A percentile compares a stretch with the other conserved stretches of the same genome.
Evolutionary conservation across 2,888 invertebrate species (phyloP).

Genomic region (Epistrophe grossulariae): DNA sequence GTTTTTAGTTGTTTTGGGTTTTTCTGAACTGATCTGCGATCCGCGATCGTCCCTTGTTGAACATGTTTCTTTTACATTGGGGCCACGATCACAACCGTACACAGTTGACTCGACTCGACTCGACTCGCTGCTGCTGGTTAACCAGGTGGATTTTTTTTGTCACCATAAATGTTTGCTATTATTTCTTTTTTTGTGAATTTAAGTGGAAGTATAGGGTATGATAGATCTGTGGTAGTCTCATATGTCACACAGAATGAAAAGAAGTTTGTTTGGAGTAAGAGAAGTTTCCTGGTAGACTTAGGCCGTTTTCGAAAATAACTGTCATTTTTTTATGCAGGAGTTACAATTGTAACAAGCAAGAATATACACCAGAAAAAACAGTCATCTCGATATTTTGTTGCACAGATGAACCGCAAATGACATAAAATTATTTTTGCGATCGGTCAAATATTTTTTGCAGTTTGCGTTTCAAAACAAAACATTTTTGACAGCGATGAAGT

Average conservation of each 20-base stretch:
- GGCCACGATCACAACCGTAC: constrained; percentile 50
- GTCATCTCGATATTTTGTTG: too few relatives aligned
- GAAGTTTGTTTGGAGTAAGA: too few relatives aligned
- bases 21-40: constrained; percentile 44
- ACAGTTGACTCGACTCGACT: background rate
- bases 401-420: too few relatives aligned
- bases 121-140: constrained; percentile 37
- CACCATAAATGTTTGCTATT: constrained; percentile 28
- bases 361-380: too few relatives aligned
- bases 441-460: too few relatives aligned
- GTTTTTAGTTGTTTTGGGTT: constrained; percentile 71
- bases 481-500: too few relatives aligned
- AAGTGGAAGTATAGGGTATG: constrained; percentile 7
- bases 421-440: too few relatives aligned
- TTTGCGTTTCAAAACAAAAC: too few relatives aligned
- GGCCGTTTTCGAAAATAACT: too few relatives aligned
- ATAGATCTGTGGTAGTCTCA: background rate
- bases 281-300: too few relatives aligned
- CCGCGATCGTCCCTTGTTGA: constrained; percentile 66
- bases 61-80: constrained; percentile 63
- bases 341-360: too few relatives aligned
- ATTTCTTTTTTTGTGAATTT: background rate
- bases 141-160: constrained; percentile 70
- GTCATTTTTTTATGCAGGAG: too few relatives aligned
- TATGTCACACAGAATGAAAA: background rate